Evolutionary conservation across 2,113 vertebrate species (phyloP).

Genomic region (Halichoeres trimaculatus): DNA sequence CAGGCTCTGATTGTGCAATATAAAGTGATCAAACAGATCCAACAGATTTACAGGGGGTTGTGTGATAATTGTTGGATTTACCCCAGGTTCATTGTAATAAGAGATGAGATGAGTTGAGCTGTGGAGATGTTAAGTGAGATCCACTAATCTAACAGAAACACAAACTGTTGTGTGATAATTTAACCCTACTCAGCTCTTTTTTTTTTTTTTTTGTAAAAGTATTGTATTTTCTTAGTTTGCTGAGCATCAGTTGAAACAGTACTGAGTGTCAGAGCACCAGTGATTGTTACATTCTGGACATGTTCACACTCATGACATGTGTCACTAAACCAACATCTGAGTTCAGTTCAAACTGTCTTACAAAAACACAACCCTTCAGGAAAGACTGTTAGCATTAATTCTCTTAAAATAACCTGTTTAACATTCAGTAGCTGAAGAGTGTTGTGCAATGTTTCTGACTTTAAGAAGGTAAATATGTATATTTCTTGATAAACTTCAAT

Average conservation of each 20-base stretch:
- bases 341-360: neutral
- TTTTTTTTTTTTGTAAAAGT: neutral
- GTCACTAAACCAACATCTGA: neutral
- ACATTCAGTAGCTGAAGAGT: conserved; percentile 10
- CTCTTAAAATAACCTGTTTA: neutral
- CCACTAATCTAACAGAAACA: neutral
- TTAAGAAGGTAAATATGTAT: neutral
- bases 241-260: neutral
- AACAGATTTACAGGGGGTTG: too few relatives aligned
- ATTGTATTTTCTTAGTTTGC: neutral
- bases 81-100: neutral
- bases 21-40: too few relatives aligned
- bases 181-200: too few relatives aligned
- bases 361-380: neutral
- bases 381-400: neutral
- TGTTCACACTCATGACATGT: neutral
- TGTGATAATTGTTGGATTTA: too few relatives aligned
- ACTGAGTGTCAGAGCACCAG: neutral
- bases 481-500: conserved; percentile 11
- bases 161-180: neutral
- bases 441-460: neutral
- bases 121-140: neutral
- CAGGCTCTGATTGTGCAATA: too few relatives aligned
- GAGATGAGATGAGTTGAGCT: neutral
- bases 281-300: neutral